A percentile compares a stretch with the other conserved stretches of the same genome.
These are phyloP conservation scores for Margarornis squamiger DNA, from an alignment of 2,797 vertebrate species.

Conservation along the genomic window DNA sequence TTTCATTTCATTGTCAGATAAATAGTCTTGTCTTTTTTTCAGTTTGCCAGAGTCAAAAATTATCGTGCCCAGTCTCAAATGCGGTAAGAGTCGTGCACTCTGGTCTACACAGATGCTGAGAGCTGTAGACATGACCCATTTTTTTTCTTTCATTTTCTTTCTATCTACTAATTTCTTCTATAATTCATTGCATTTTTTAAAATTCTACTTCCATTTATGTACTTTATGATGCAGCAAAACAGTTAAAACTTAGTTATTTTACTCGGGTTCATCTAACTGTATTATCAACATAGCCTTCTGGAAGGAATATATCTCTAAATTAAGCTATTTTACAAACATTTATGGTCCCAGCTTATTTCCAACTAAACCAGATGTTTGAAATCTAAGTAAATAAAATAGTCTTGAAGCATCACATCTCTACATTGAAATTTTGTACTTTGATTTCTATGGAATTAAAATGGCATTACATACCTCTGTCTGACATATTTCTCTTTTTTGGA, in stretches of 20 bases:
- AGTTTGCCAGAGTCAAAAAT: neutral
- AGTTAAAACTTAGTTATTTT: neutral
- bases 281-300: neutral
- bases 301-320: neutral
- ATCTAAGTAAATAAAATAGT: neutral
- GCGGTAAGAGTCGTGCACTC: neutral
- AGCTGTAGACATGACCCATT: fast-evolving
- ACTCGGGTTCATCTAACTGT: neutral
- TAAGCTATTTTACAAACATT: neutral
- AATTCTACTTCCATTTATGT: neutral
- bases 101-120: neutral
- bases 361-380: neutral
- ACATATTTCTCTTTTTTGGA: neutral
- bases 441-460: neutral
- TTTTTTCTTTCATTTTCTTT: neutral
- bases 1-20: neutral
- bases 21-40: neutral
- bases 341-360: neutral
- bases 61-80: neutral
- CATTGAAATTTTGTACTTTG: neutral
- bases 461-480: neutral
- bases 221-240: neutral
- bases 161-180: neutral
- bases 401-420: neutral
- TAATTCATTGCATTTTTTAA: neutral